phyloP scores from a whole-genome alignment of 2,797 vertebrate species.

The Xiphophorus birchmanni region DNA sequence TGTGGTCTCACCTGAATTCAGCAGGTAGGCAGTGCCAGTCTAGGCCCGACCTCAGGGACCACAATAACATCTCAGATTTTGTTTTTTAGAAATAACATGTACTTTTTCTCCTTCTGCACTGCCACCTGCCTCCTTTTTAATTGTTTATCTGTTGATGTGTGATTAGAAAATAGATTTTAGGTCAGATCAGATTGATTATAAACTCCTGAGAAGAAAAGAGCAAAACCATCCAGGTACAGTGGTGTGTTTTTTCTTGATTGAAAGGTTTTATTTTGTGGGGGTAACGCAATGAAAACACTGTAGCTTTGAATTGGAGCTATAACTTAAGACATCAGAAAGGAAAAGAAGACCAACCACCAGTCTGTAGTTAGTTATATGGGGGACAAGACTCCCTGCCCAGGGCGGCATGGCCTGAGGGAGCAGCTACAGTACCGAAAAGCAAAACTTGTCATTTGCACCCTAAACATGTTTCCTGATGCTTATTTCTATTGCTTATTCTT shows the following conservation, averaged over 20 bases:
- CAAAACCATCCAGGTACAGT: not conserved
- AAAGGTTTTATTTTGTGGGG: not conserved
- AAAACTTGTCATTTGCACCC: not conserved
- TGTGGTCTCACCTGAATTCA: conserved; percentile 77
- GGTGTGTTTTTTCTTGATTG: not conserved
- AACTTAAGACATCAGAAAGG: not conserved
- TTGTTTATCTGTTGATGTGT: not conserved
- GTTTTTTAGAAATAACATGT: conserved; percentile 13
- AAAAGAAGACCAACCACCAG: not conserved
- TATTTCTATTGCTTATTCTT: not conserved
- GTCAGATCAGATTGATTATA: not conserved
- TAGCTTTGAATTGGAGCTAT: not conserved
- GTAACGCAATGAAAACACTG: not conserved
- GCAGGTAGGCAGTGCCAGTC: conserved; percentile 58
- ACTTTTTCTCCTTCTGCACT: conserved; percentile 16
- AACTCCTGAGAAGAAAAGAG: not conserved
- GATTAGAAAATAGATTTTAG: not conserved
- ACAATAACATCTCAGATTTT: conserved; percentile 70
- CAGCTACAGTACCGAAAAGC: not conserved
- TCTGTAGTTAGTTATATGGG: not conserved
- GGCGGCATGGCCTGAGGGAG: not conserved
- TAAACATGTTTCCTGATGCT: not conserved
- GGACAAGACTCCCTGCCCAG: no score
- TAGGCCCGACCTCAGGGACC: conserved; percentile 63
- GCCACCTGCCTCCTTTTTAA: not conserved